Conservation (phyloP, 2,113 vertebrate species). For the Larimichthys polyactis region DNA sequence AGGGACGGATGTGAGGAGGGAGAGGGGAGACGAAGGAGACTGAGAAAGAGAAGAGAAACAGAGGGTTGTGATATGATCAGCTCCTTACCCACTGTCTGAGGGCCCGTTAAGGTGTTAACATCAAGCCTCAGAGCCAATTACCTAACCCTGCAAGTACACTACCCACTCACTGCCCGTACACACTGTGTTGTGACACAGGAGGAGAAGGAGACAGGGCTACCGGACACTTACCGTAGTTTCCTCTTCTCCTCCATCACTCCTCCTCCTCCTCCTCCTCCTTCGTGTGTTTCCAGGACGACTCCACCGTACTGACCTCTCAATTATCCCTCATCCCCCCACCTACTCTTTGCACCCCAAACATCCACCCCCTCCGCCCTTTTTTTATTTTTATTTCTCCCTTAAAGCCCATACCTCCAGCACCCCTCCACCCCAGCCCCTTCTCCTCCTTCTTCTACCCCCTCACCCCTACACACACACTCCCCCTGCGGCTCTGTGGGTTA, state of each 20-base stretch:
- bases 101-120: slow-evolving; percentile 86
- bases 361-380: background rate
- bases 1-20: background rate
- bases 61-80: slow-evolving; percentile 90
- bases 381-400: slow-evolving; percentile 31
- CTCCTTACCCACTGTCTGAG: slow-evolving; percentile 90
- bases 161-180: slow-evolving; percentile 15
- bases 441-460: slow-evolving; percentile 42
- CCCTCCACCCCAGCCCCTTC: slow-evolving; percentile 42
- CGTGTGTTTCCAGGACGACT: slow-evolving; percentile 60
- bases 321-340: slow-evolving; percentile 55
- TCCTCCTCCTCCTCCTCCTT: slow-evolving; percentile 16
- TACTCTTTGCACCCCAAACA: slow-evolving; percentile 33
- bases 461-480: slow-evolving; percentile 67
- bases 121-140: slow-evolving; percentile 85
- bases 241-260: slow-evolving; percentile 26
- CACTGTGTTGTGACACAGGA: slow-evolving; percentile 46
- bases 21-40: slow-evolving; percentile 32
- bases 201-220: slow-evolving; percentile 37
- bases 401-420: slow-evolving; percentile 52
- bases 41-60: slow-evolving; percentile 56
- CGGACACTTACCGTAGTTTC: slow-evolving; percentile 53
- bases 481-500: slow-evolving; percentile 75
- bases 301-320: slow-evolving; percentile 75
- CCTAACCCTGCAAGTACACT: slow-evolving; percentile 74